A percentile compares a stretch with the other conserved stretches of the same genome.
phyloP scores from a whole-genome alignment of 2,888 invertebrate genomes.

The Sphecodes monilicornis region DNA sequence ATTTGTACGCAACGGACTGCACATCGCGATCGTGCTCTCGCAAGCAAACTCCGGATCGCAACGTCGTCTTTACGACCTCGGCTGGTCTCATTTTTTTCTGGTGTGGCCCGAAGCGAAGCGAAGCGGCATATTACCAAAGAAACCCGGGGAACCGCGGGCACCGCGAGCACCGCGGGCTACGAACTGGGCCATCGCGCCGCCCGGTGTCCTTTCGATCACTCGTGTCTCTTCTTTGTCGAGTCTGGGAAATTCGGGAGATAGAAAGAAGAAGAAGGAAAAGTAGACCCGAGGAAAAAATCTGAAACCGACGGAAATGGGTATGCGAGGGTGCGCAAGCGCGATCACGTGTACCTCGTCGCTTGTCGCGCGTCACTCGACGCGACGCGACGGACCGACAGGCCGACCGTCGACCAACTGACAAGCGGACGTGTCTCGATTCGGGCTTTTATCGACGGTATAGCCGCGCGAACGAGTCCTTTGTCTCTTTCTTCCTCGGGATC shows the following conservation, averaged over 20 bases:
- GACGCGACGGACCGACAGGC: background rate
- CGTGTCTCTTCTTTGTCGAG: slow-evolving; percentile 37
- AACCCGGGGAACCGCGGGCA: slow-evolving; percentile 30
- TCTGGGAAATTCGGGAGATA: background rate
- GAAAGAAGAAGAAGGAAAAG: background rate
- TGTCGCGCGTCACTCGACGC: background rate
- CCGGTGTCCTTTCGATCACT: slow-evolving; percentile 54
- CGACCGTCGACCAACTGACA: slow-evolving; percentile 19
- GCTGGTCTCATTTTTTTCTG: slow-evolving; percentile 19
- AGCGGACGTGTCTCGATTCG: background rate
- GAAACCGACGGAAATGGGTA: slow-evolving; percentile 30
- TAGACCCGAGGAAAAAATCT: background rate
- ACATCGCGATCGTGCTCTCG: background rate
- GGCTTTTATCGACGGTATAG: background rate
- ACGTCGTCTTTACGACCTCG: slow-evolving; percentile 2
- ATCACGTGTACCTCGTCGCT: background rate
- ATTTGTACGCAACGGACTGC: background rate
- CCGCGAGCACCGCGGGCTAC: background rate
- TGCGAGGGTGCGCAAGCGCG: slow-evolving; percentile 38
- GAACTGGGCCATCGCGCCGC: slow-evolving; percentile 43
- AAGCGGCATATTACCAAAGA: slow-evolving; percentile 11
- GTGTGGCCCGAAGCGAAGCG: background rate
- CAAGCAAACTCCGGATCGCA: background rate
- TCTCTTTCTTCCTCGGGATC: background rate
- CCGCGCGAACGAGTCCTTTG: slow-evolving; percentile 7